These are phyloP conservation scores for Drosophila anomalata DNA, from an alignment of 2,888 invertebrate species.

Conservation along the genomic window DNA sequence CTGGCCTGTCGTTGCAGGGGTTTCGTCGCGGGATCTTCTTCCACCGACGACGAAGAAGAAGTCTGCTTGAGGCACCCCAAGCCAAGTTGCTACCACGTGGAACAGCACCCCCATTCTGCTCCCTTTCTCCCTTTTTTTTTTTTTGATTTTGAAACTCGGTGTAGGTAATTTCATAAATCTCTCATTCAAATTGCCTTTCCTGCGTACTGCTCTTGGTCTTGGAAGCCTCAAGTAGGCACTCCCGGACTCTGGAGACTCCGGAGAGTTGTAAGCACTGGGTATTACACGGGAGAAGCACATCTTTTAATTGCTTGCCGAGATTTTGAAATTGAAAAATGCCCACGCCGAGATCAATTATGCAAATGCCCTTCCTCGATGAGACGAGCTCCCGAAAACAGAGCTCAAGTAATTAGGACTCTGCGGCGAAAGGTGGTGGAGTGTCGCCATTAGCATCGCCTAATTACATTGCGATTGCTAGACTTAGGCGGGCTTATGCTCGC, in stretches of 20 bases:
- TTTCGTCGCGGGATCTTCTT: constrained; percentile 37
- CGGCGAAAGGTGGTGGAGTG: constrained; percentile 17
- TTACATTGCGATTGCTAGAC: constrained; percentile 78
- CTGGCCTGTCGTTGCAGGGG: constrained; percentile 37
- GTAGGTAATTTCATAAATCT: constrained; percentile 72
- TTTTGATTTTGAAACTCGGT: constrained; percentile 58
- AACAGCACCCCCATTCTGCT: constrained; percentile 23
- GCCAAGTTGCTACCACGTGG: constrained; percentile 67
- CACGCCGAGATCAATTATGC: constrained; percentile 39
- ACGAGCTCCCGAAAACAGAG: constrained; percentile 28
- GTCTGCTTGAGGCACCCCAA: constrained; percentile 53
- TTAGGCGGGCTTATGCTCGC: constrained; percentile 62
- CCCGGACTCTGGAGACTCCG: background rate
- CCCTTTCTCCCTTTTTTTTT: background rate
- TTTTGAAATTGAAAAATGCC: constrained; percentile 45
- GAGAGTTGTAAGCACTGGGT: constrained; percentile 34
- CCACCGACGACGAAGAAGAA: background rate
- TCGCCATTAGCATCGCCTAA: constrained; percentile 75
- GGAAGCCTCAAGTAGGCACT: constrained; percentile 6
- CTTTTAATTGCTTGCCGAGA: constrained; percentile 39
- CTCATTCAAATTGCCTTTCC: constrained; percentile 62
- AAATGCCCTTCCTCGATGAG: constrained; percentile 11
- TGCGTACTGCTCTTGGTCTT: background rate
- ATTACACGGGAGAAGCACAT: constrained; percentile 35
- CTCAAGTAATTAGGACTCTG: constrained; percentile 34